Conservation (phyloP, 2,888 invertebrate genomes). For the Caenorhabditis sp. region DNA sequence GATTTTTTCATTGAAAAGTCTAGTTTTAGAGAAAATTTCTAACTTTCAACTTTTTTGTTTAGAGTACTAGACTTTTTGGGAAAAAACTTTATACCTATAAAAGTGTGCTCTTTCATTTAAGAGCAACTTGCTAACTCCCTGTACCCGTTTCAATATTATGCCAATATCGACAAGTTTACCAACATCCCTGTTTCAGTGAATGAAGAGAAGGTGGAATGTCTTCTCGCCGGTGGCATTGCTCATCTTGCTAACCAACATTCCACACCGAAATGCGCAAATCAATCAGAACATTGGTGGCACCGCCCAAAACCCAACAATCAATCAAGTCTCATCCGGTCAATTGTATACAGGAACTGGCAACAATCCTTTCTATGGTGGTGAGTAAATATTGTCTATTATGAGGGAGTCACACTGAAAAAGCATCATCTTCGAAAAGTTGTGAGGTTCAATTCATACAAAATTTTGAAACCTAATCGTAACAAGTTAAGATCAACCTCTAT, state of each 20-base stretch:
- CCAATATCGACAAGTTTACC: background rate
- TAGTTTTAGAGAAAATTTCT: too few species aligned
- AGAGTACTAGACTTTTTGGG: too few species aligned
- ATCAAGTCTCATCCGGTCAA: slow-evolving; percentile 44
- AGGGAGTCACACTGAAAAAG: background rate
- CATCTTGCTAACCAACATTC: background rate
- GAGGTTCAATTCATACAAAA: background rate
- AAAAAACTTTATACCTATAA: too few species aligned
- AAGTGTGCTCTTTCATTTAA: too few species aligned
- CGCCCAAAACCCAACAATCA: slow-evolving; percentile 35
- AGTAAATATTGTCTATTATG: background rate
- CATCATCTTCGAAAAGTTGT: background rate
- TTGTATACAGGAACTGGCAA: slow-evolving; percentile 62
- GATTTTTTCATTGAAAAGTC: too few species aligned
- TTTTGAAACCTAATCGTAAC: background rate
- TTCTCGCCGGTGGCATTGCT: slow-evolving; percentile 29
- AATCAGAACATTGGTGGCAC: slow-evolving; percentile 40
- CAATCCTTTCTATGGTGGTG: slow-evolving; percentile 68
- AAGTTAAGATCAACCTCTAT: background rate
- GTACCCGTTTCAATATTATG: background rate
- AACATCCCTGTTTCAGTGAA: slow-evolving; percentile 14
- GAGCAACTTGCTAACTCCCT: too few species aligned
- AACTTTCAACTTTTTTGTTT: too few species aligned
- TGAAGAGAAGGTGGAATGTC: slow-evolving; percentile 26
- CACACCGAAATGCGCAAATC: slow-evolving; percentile 16